Base-by-base conservation (phyloP, 2,888 invertebrate genomes). In the Harmothoe impar region DNA sequence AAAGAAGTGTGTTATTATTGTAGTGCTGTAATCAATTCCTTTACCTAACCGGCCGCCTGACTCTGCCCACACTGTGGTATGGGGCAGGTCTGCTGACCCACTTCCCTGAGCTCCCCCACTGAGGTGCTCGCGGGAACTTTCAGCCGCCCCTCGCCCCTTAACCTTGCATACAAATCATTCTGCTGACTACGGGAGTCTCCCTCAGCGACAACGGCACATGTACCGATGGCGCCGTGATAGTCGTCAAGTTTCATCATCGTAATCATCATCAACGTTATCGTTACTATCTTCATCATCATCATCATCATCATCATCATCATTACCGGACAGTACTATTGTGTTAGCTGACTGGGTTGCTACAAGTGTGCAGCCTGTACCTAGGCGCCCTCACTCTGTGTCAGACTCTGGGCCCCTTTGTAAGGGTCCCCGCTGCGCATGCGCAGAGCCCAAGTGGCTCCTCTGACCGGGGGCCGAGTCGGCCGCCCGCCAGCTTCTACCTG, bases 191-290 rank as follows among this genome's bases (percentile, higher is more conserved):
- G 31, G 72, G 72, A 29, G 25, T 29, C 5, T 72, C 72, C 29
- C 20, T n/a, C 29, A 12, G 25, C 72, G 1, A 72, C 17, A 29
- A 29, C 17, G 31, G 15, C 25, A 25, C 15, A 1, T 0, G 3
- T 15, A 29, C 15, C 25, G 31, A 15, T 72, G 25, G 5, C 3
- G 72, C 15, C 1, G 20, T 72, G 5, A 25, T 72, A 72, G 29
- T 29, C 72, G 25, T 72, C 72, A 72, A 72, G 72, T 72, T 29
- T 72, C 72, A 25, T 72, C 72, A 72, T n/a, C n/a, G 62, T 43
- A 43, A 43, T 43, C 3, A 43, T 43, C 43, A 43, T 43, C 43
- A 43, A 43, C 43, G 43, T 43, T 43, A 43, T 43, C 43, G 43
- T 43, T 43, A 43, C 43, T 43, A 43, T 43, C 43, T 43, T 43